Conservation (phyloP, 2,888 invertebrate species). For the Chrysopilus asiliformis region DNA sequence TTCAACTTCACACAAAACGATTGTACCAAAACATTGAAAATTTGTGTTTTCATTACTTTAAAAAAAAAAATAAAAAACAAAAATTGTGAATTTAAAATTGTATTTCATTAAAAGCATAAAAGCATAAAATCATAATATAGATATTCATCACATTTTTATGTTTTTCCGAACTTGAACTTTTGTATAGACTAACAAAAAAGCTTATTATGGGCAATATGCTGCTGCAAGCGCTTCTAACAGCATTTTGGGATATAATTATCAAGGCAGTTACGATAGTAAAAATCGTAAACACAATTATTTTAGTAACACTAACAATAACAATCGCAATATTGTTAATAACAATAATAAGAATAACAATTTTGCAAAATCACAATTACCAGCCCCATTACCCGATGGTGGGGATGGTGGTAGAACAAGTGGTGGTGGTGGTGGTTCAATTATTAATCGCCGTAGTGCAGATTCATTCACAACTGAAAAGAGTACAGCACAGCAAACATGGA, state of each 20-base stretch:
- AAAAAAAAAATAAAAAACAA: neutral
- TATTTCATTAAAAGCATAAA: neutral
- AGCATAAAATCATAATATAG: neutral
- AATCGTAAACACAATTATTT: slow-evolving; percentile 11
- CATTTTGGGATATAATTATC: slow-evolving; percentile 35
- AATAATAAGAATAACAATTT: slow-evolving; percentile 11
- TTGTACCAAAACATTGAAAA: no score
- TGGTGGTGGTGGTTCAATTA: slow-evolving; percentile 9
- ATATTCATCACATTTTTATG: slow-evolving; percentile 1
- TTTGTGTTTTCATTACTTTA: no score
- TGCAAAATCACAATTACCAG: slow-evolving; percentile 19
- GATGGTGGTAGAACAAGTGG: no score
- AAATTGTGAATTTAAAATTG: neutral
- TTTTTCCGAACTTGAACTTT: neutral
- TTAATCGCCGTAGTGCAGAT: slow-evolving; percentile 7
- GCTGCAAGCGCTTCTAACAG: slow-evolving; percentile 34
- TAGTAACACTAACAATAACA: slow-evolving; percentile 13
- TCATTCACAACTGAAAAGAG: slow-evolving; percentile 27
- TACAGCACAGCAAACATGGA: slow-evolving; percentile 51
- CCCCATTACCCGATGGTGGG: no score
- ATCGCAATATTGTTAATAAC: slow-evolving; percentile 14
- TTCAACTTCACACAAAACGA: no score
- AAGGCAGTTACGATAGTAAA: slow-evolving; percentile 23
- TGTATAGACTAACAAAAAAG: slow-evolving; percentile 35
- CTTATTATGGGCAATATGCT: slow-evolving; percentile 30